Evolutionary conservation across 1,140 invertebrate species (phyloP).

Genomic region (Drosophila eugracilis): DNA sequence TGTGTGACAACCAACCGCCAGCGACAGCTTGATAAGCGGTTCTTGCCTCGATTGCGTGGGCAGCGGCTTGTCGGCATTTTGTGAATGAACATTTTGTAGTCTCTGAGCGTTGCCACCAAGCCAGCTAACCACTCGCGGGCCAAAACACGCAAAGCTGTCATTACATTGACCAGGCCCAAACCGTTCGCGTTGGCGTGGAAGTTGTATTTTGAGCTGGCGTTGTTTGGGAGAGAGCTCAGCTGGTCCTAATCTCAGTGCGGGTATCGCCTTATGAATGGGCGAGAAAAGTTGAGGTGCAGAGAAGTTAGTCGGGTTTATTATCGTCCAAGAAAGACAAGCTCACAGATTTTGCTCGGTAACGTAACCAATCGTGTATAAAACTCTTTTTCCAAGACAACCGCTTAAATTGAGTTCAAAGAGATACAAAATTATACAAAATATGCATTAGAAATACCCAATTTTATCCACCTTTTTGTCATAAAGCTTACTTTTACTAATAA

Average conservation of each 20-base stretch:
- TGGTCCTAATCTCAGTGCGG: slow-evolving; percentile 6
- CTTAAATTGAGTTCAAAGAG: too few relatives aligned
- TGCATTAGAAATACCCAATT: too few relatives aligned
- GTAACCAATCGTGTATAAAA: neutral
- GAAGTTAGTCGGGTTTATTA: neutral
- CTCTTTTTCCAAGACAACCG: neutral
- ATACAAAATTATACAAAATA: too few relatives aligned
- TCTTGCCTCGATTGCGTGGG: slow-evolving; percentile 61
- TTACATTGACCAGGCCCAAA: slow-evolving; percentile 64
- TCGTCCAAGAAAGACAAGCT: neutral
- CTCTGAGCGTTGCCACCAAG: slow-evolving; percentile 27
- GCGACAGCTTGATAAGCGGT: slow-evolving; percentile 69
- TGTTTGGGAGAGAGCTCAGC: slow-evolving; percentile 26
- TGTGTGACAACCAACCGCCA: slow-evolving; percentile 35
- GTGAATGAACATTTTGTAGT: slow-evolving; percentile 61
- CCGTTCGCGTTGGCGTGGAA: slow-evolving; percentile 46
- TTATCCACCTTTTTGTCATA: too few relatives aligned
- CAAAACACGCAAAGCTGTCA: slow-evolving; percentile 71
- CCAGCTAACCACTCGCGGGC: slow-evolving; percentile 36
- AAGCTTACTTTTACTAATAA: too few relatives aligned
- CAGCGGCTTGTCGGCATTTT: slow-evolving; percentile 59
- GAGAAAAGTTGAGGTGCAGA: neutral
- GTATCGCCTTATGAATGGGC: slow-evolving; percentile 48
- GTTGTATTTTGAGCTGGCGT: slow-evolving; percentile 48
- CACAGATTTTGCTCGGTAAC: too few relatives aligned